phyloP scores from a whole-genome alignment of 2,797 vertebrate genomes.

The Tangara arthus region DNA sequence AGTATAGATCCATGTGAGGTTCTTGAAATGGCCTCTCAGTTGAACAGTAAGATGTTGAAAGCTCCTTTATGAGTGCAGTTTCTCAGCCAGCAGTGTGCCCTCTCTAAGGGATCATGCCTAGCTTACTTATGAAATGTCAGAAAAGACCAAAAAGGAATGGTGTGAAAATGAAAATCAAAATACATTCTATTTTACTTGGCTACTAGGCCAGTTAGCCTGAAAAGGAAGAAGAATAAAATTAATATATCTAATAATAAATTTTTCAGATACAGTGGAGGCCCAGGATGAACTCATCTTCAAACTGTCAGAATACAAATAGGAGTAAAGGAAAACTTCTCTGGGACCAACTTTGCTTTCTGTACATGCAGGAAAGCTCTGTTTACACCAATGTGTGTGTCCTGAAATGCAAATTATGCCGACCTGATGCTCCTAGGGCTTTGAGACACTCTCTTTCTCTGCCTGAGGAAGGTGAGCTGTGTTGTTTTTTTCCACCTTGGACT shows the following conservation, averaged over 20 bases:
- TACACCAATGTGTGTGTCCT: not conserved
- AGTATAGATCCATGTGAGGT: not conserved
- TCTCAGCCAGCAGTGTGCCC: not conserved
- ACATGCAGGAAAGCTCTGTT: not conserved
- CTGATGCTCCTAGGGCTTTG: not conserved
- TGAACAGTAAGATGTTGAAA: not conserved
- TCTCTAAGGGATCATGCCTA: not conserved
- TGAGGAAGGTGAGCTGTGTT: not conserved
- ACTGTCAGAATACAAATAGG: not conserved
- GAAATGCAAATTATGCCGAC: not conserved
- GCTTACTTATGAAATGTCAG: not conserved
- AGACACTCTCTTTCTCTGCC: not conserved
- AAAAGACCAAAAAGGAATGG: not conserved
- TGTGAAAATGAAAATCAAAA: not conserved
- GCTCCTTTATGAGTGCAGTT: not conserved
- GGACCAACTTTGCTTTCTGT: not conserved
- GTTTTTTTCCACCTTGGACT: not conserved
- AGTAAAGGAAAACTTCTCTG: not conserved
- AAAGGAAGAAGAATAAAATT: not conserved
- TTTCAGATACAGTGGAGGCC: not conserved
- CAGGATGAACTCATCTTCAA: not conserved
- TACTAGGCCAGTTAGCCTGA: not conserved
- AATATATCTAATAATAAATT: not conserved
- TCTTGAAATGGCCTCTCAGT: not conserved
- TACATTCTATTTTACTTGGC: not conserved